A percentile compares a stretch with the other conserved stretches of the same genome.
phyloP scores from a whole-genome alignment of 2,797 vertebrate genomes.

The Balearica regulorum region DNA sequence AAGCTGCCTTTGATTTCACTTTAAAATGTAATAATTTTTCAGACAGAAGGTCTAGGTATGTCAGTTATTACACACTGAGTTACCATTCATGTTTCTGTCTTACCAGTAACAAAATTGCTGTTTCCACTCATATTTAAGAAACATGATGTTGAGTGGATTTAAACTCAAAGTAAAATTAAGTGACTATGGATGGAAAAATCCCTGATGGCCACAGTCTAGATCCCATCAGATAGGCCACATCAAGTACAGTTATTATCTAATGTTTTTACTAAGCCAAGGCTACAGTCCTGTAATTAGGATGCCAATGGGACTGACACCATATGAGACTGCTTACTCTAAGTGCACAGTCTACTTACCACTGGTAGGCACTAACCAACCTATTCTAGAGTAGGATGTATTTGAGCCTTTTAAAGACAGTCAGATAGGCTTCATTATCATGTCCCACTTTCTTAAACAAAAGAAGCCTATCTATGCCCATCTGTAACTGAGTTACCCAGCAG shows the following conservation, averaged over 20 bases:
- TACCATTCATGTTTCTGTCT: neutral
- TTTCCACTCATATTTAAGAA: neutral
- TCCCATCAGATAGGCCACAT: neutral
- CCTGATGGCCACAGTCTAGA: neutral
- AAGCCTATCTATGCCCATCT: neutral
- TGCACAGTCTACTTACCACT: neutral
- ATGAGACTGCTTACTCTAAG: neutral
- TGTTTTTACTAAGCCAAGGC: neutral
- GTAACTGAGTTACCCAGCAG: neutral
- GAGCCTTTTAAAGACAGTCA: neutral
- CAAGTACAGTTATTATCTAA: neutral
- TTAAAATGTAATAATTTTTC: neutral
- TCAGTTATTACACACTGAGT: neutral
- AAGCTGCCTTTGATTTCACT: neutral
- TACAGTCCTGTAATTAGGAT: neutral
- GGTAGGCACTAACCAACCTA: neutral
- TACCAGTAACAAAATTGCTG: neutral
- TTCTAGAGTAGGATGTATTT: neutral
- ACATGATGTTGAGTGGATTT: neutral
- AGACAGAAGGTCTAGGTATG: neutral
- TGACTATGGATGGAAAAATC: neutral
- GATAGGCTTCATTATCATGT: neutral
- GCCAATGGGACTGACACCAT: neutral
- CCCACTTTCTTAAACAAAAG: neutral
- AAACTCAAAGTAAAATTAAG: neutral